Evolutionary conservation across 2,797 vertebrate species (phyloP), one percentile per base, ranked within the genome.

Genomic region (Anisognathus igniventris): DNA sequence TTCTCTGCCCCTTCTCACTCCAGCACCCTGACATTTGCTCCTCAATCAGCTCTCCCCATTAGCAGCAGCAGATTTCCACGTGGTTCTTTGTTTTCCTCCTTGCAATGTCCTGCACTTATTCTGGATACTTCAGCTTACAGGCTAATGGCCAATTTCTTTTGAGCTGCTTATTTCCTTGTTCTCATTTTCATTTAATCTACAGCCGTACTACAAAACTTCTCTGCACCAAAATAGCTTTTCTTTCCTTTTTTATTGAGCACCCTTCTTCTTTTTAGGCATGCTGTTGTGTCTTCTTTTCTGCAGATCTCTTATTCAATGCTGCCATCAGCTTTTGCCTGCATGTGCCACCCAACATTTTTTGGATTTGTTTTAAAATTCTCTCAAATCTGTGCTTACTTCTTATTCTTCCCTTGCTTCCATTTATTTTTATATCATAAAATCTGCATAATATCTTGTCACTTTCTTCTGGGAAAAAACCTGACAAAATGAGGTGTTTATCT

Each of bases 361-460:
- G 67, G 85, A 80, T 50, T 82, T 89, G 10, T 80, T 95, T 86
- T 74, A 94, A 95, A 93, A 76, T 94, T 89, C 84, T 94, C 68
- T 96, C 53, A 96, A 93, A 93, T 87, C 87, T 93, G 48, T 40
- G 53, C 24, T 81, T 51, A 70, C 66, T 89, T 79, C 60, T 72
- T 85, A 56, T 92, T 89, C 67, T 88, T 79, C 57, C 45, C 33
- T 73, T 73, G 60, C 84, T 89, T 94, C 80, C 86, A 78, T 88
- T 88, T 89, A 86, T 92, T 93, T 95, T 91, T 70, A 13, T 91
- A 88, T 67, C 91, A 53, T 56, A 56, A 56, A 24, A 56, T 56
- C 78, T 92, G 78, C 75, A 77, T 91, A 93, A 92, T 86, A 72
- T 51, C 80, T 60, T 92, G 68, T 74, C 4, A 1, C 81, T 82